These are phyloP conservation scores for Psylliodes chrysocephalus DNA, from an alignment of 2,888 invertebrate species.

Conservation along the genomic window DNA sequence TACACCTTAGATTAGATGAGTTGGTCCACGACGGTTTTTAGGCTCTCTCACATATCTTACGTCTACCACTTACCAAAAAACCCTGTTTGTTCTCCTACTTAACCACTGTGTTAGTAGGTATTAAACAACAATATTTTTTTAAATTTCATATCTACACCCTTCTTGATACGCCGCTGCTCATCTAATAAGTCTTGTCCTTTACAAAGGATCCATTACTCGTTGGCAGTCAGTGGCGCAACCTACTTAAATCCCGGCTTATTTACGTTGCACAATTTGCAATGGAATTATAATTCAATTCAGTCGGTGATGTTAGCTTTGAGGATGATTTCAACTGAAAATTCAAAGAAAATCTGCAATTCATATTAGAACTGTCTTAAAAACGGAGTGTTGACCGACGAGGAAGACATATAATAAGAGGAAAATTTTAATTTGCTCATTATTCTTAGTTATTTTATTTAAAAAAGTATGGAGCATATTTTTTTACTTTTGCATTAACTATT, in stretches of 20 bases:
- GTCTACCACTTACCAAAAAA: no score
- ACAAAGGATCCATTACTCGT: not conserved
- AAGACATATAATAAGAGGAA: not conserved
- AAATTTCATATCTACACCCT: no score
- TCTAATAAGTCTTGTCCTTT: not conserved
- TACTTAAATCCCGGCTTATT: not conserved
- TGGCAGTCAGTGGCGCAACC: conserved; percentile 13
- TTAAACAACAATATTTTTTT: no score
- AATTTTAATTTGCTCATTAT: no score
- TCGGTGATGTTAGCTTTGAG: conserved; percentile 4
- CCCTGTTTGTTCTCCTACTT: no score
- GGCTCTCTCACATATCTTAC: no score
- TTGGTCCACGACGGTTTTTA: no score
- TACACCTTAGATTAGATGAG: no score
- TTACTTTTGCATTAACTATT: no score
- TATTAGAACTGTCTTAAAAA: conserved; percentile 18
- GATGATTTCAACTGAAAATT: conserved; percentile 18
- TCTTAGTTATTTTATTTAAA: no score
- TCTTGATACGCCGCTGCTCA: not conserved
- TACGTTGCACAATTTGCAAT: conserved; percentile 14
- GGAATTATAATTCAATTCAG: conserved; percentile 21
- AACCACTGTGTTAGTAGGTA: no score
- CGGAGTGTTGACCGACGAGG: conserved; percentile 8
- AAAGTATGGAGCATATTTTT: no score
- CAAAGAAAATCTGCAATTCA: conserved; percentile 22